Base-by-base conservation (phyloP, 1,140 invertebrate species). In the Gryllus bimaculatus region DNA sequence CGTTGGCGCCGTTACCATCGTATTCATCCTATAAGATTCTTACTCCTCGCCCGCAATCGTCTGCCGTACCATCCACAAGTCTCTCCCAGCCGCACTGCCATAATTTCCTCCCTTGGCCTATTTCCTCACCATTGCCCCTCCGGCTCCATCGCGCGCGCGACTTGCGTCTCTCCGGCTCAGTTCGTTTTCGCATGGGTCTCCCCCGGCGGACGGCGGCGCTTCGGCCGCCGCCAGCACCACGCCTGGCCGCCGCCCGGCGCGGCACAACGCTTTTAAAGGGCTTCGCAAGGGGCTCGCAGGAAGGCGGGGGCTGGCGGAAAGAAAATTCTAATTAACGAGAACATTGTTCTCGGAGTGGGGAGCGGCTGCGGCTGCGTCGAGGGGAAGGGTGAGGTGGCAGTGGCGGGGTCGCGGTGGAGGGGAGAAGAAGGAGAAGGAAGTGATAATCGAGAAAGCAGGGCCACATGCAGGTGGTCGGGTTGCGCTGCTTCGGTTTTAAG, bases 311-410 rank as follows among this genome's bases (percentile, higher is more conserved):
- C 15, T 21, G 79, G 77, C 49, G 48, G 78, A 78, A 79, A 79
- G 76, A 80, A 80, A n/a, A 80, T 80, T 47, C 79, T 80, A 79
- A 80, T 78, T 78, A 80, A 79, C 79, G 76, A 78, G 74, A 26
- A 77, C 74, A 78, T 80, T 80, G 76, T 80, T 78, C 78, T 76
- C 47, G 73, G 79, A 76, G 80, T 49, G 73, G 21, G n/a, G 47
- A 12, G 49, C 39, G n/a, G 78, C 48, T 47, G 73, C n/a, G 80
- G 39, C 39, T 20, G 49, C 47, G 78, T 54, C 77, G 80, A 48
- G 0, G 73, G 75, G n/a, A 78, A 20, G 39, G 47, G 18, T 39
- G 18, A 47, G 21, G 39, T 7, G 47, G 49, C 12, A 79, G 74
- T 39, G 26, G 26, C 5, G 26, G 26, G 1, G 26, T 5, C 26